Base-by-base conservation (phyloP, 2,113 vertebrate genomes). In the human (Homo sapiens) region DNA sequence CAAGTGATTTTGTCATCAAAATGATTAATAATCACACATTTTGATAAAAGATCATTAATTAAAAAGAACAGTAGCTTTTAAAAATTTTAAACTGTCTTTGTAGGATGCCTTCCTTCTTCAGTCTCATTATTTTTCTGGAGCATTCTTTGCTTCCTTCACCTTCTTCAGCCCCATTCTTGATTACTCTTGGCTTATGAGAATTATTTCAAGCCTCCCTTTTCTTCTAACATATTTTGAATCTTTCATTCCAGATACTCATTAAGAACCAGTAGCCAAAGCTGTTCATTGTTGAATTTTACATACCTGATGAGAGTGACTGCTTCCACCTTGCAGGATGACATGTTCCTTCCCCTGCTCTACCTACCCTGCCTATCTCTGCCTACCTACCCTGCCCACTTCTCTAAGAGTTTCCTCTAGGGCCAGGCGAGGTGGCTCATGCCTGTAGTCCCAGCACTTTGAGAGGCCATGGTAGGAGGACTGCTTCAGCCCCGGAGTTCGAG, bases 1-100 rank as follows among this genome's bases (percentile, higher is more conserved):
- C 16, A 76, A 61, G 23, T 85, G 55, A 55, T 86, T 91, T 95
- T 88, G 16, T 92, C 55, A 95, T 88, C 22, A 83, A 43, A 89
- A 93, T 86, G 87, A 45, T 76, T 72, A 88, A 90, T 78, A 84
- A 78, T 84, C 64, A 90, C 61, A 80, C 13, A 68, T 80, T 40
- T 93, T 85, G 12, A 96, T 70, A 70, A 92, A 87, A 95, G 72
- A 27, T 94, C 11, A n/a, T 61, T 96, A 25, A 96, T 97, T 95
- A 57, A 73, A 87, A 90, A 90, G 70, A 43, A 78, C 13, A 72
- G 8, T 76, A 50, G 23, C 38, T 93, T 38, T 45, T 40, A 48
- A 64, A 64, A 14, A 64, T 14, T 32, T 64, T 32, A 35, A 55
- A 30, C 14, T 84, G 13, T 86, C 48, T 94, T 92, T 73, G 9